Evolutionary conservation across 1,140 invertebrate species (phyloP).

Genomic region (Penaeus vannamei): DNA sequence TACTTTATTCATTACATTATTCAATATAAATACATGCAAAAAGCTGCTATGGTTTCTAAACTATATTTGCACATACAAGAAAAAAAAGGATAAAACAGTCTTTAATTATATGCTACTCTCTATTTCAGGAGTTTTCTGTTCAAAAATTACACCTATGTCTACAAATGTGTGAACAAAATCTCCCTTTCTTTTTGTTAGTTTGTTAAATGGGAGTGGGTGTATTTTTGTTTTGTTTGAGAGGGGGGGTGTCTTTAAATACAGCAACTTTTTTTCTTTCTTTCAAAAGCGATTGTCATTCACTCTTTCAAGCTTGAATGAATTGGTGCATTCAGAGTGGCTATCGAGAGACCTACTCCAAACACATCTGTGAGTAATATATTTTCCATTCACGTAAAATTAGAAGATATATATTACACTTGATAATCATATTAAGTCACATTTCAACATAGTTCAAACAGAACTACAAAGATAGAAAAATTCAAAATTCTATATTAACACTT

Average conservation of each 20-base stretch:
- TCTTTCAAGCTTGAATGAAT: no score
- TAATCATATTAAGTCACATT: conserved; percentile 11
- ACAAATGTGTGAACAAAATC: conserved; percentile 3
- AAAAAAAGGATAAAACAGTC: no score
- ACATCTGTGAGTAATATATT: no score
- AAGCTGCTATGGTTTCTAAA: conserved; percentile 53
- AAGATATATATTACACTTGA: conserved; percentile 7
- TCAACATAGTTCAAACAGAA: conserved; percentile 23
- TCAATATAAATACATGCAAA: conserved; percentile 58
- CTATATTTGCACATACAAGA: conserved; percentile 50
- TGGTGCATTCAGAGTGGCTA: not conserved
- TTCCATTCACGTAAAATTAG: not conserved
- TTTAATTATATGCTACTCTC: no score
- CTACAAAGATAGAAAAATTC: conserved; percentile 26
- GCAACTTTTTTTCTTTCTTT: no score
- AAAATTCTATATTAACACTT: conserved; percentile 24
- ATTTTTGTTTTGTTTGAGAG: no score
- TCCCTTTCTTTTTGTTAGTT: not conserved
- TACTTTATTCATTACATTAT: conserved; percentile 42
- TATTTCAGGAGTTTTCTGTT: not conserved
- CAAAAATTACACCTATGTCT: not conserved
- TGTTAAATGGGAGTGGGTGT: no score
- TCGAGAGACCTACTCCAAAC: not conserved
- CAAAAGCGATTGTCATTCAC: no score
- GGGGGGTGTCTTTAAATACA: no score